Evolutionary conservation across 2,888 invertebrate species (phyloP), one percentile per base, ranked within the genome.

Genomic region (Lamproptera curius): DNA sequence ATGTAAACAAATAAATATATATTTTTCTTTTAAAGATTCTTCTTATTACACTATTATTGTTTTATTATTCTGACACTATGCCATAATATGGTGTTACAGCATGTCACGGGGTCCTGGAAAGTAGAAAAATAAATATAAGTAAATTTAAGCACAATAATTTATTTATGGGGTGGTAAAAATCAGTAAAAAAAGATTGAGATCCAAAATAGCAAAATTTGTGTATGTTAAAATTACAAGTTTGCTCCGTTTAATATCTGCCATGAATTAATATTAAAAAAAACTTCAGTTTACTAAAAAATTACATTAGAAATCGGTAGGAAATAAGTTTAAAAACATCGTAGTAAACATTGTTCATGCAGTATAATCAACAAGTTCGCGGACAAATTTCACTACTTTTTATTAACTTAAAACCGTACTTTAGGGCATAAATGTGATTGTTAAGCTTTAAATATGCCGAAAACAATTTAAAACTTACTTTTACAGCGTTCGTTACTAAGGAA

Each of bases 321-420:
- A 74, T 70, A 62, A 59, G 14, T 59, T 57, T 67, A 57, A 60
- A 68, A 53, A 72, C 62, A 59, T 62, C 58, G 61, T 70, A 62
- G 71, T 83, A 86, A 85, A 85, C 82, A 85, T 82, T 75, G 77
- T 73, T 70, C 57, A 71, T 60, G 67, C 63, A 57, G 63, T 50
- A 50, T 58, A 66, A 67, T 71, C 73, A 67, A 67, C 72, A 78
- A 81, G 74, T 84, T 84, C 75, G 75, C 78, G 75, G 73, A 76
- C 61, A 70, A 72, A 65, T 76, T 70, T 65, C 62, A 68, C 68
- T 63, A 60, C 62, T 65, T 76, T 67, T 57, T 53, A 58, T 57
- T 52, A 38, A 40, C 42, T 34, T 53, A 56, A 53, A 38, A 42
- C 40, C 45, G 40, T 46, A 56, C 53, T 57, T 58, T 49, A 50